These are phyloP conservation scores for Drosophila borborema DNA, from an alignment of 2,888 invertebrate genomes.

Conservation along the genomic window DNA sequence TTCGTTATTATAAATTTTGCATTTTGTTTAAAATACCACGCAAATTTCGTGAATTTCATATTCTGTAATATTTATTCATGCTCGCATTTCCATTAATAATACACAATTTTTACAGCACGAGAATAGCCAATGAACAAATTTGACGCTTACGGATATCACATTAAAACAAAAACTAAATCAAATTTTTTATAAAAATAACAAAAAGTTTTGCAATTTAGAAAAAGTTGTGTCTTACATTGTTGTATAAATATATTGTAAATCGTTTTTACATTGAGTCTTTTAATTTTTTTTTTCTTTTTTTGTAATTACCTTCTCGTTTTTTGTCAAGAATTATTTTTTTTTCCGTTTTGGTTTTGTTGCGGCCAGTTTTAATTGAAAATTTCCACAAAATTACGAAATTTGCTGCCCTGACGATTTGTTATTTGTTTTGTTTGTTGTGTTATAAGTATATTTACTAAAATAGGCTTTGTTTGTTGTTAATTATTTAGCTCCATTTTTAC, in stretches of 20 bases:
- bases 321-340: slow-evolving; percentile 42
- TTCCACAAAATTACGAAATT: slow-evolving; percentile 43
- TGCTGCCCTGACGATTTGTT: slow-evolving; percentile 60
- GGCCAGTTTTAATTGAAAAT: slow-evolving; percentile 48
- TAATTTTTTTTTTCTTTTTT: slow-evolving; percentile 19
- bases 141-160: slow-evolving; percentile 70
- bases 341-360: slow-evolving; percentile 9
- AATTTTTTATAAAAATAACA: slow-evolving; percentile 61
- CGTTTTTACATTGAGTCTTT: slow-evolving; percentile 68
- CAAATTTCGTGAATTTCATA: slow-evolving; percentile 34
- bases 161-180: slow-evolving; percentile 69
- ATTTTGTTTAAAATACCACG: slow-evolving; percentile 52
- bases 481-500: slow-evolving; percentile 71
- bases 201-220: slow-evolving; percentile 56
- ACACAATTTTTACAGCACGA: slow-evolving; percentile 60
- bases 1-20: slow-evolving; percentile 34
- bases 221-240: slow-evolving; percentile 64
- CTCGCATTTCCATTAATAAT: slow-evolving; percentile 42
- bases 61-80: slow-evolving; percentile 34
- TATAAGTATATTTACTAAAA: slow-evolving; percentile 67
- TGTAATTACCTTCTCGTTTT: not conserved
- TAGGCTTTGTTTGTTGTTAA: slow-evolving; percentile 62
- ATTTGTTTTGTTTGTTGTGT: slow-evolving; percentile 44
- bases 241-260: slow-evolving; percentile 60
- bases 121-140: slow-evolving; percentile 66